Base-by-base conservation (phyloP, 2,797 vertebrate species). In the Schizopygopsis malacanthus region DNA sequence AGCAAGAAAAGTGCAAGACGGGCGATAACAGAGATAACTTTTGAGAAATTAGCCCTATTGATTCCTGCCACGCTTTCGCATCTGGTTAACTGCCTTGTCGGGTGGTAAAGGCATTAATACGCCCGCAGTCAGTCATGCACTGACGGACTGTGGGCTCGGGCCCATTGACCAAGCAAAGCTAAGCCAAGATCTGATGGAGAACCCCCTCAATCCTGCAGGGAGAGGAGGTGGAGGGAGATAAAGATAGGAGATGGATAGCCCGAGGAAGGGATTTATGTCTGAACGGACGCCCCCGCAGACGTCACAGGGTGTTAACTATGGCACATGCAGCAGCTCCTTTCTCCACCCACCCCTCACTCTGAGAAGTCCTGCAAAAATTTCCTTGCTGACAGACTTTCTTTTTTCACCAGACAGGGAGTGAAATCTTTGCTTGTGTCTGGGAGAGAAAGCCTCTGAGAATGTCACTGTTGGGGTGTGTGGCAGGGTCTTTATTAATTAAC, bases 331-430 rank as follows among this genome's bases (percentile, higher is more conserved):
- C 86, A 75, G 75, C 33, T 56, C 41, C 61, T 45, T 90, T 90
- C 89, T 90, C 87, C 73, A 20, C 91, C 92, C 93, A 91, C 93
- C 92, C 90, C 90, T 91, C 90, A 93, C 93, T 92, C 93, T 93
- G 89, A 88, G 85, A 87, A 92, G 70, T 92, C 91, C 92, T 61
- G 93, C 92, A 92, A 94, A 92, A 88, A 89, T 77, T 91, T 87
- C 88, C 92, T 90, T 89, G 90, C 89, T 86, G 91, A 93, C 92
- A 93, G 91, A 70, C 81, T 85, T 75, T 91, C 89, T 92, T 89
- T 79, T 88, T 81, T 89, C 91, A 80, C 81, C 25, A 84, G 81
- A 90, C 56, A n/a, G 84, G 89, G 84, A 91, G 86, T 79, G 70
- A 79, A 70, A 75, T 71, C 77, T 70, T 70, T 63, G 41, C 73